phyloP scores from a whole-genome alignment of 2,113 vertebrate species.

The Rana temporaria region DNA sequence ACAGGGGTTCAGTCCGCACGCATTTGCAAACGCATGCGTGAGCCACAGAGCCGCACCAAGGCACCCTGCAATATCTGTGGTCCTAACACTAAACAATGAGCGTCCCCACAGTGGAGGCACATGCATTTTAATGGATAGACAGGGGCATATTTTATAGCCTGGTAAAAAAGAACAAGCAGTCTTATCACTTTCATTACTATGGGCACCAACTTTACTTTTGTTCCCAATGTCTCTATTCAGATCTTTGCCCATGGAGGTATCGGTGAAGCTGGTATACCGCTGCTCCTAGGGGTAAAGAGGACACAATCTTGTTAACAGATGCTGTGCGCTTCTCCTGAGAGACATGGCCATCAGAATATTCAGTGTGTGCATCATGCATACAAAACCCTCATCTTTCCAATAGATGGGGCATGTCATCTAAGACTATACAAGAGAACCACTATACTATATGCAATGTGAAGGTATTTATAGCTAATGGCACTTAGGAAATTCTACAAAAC shows the following conservation, averaged over 20 bases:
- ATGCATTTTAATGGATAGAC: no score
- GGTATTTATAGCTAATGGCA: not conserved
- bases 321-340: constrained; percentile 2
- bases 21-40: no score
- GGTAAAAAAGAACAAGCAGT: not conserved
- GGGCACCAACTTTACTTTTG: not conserved
- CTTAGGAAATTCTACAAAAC: not conserved
- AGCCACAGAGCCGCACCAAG: no score
- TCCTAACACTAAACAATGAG: no score
- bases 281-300: constrained; percentile 18
- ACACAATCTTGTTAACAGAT: constrained; percentile 3
- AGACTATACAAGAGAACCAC: not conserved
- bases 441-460: not conserved
- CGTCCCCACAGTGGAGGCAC: no score
- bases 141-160: no score
- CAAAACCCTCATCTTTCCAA: constrained; percentile 3
- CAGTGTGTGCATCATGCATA: constrained; percentile 20
- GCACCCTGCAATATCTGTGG: no score
- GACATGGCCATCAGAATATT: constrained; percentile 33
- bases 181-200: not conserved
- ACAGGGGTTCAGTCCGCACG: no score
- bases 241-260: not conserved
- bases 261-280: constrained; percentile 19
- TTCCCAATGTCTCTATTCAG: not conserved
- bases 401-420: constrained; percentile 13